Conservation (phyloP, 2,888 invertebrate species). For the Rhagonycha lutea region DNA sequence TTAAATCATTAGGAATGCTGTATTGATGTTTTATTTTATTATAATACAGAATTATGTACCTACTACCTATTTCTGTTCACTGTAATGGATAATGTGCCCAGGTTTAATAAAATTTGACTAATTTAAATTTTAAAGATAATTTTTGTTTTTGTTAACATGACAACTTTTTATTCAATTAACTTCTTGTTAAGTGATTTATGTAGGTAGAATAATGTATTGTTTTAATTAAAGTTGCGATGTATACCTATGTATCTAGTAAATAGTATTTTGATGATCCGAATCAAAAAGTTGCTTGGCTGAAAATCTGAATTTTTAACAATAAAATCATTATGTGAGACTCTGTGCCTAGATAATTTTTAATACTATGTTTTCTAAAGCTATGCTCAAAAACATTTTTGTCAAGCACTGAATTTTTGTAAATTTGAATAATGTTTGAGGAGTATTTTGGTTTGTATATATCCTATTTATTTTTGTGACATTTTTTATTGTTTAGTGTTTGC, state of each 20-base stretch:
- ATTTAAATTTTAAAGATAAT: neutral
- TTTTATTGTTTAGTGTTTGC: neutral
- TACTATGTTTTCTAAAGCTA: slow-evolving; percentile 7
- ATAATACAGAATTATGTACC: neutral
- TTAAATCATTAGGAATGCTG: neutral
- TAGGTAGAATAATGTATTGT: neutral
- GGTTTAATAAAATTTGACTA: neutral
- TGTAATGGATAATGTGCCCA: neutral
- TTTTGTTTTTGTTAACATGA: neutral
- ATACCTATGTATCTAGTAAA: neutral
- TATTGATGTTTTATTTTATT: neutral
- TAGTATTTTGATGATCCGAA: neutral
- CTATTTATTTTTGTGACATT: slow-evolving; percentile 8
- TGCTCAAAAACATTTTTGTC: slow-evolving; percentile 11
- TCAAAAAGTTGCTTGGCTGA: neutral
- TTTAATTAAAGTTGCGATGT: neutral
- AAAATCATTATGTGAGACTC: slow-evolving; percentile 22
- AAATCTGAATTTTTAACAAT: neutral
- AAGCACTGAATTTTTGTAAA: neutral
- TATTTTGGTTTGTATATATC: slow-evolving; percentile 11
- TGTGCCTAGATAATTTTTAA: slow-evolving; percentile 24
- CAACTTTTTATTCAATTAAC: neutral
- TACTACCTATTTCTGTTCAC: neutral
- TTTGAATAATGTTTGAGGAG: neutral
- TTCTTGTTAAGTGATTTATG: neutral